Percentiles rank a stretch among this genome's conserved stretches.
phyloP scores from a whole-genome alignment of 2,888 invertebrate species.

The Lepetodrilus schrolli region DNA sequence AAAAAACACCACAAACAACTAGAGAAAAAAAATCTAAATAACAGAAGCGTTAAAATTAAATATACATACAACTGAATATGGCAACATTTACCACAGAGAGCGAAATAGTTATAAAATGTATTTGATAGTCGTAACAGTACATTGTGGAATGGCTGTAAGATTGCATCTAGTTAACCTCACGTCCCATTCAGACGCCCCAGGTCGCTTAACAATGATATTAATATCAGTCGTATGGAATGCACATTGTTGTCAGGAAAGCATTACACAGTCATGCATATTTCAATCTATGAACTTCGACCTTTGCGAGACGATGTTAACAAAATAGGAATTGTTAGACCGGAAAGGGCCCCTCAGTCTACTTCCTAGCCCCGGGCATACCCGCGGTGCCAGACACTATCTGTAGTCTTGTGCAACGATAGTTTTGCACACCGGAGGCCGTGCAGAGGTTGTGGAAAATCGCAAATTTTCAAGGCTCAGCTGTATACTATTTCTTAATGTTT shows the following conservation, averaged over 20 bases:
- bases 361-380: not conserved
- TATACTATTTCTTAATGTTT: too few relatives aligned
- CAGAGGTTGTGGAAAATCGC: too few relatives aligned
- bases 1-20: too few relatives aligned
- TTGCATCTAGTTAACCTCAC: conserved; percentile 4
- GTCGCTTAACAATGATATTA: conserved; percentile 4
- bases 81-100: not conserved
- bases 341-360: conserved; percentile 10
- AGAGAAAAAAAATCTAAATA: too few relatives aligned
- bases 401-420: not conserved
- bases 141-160: conserved; percentile 11
- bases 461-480: too few relatives aligned
- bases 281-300: not conserved
- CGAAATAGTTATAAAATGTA: not conserved
- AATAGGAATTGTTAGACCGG: conserved; percentile 21
- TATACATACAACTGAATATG: not conserved
- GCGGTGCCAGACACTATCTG: not conserved
- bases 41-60: too few relatives aligned
- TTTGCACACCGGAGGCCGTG: not conserved
- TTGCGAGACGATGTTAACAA: conserved; percentile 10
- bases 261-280: conserved; percentile 15
- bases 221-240: conserved; percentile 21
- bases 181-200: conserved; percentile 6
- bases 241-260: conserved; percentile 5
- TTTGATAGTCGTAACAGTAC: not conserved